A percentile compares a stretch with the other conserved stretches of the same genome.
These are phyloP conservation scores for Notospermus geniculatus DNA, from an alignment of 1,140 invertebrate species.

Conservation along the genomic window DNA sequence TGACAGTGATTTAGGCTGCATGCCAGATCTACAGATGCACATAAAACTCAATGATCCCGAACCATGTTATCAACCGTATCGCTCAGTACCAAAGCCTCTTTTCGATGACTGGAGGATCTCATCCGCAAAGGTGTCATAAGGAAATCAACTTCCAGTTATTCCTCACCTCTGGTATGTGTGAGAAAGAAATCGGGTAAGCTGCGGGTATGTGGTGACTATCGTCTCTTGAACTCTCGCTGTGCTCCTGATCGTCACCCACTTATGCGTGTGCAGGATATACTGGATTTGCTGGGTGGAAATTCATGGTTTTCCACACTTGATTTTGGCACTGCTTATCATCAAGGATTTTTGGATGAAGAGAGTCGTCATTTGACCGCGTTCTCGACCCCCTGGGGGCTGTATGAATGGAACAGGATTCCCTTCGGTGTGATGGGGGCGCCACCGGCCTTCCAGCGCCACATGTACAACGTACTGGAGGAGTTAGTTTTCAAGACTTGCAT, in stretches of 20 bases:
- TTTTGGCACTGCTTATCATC: conserved; percentile 26
- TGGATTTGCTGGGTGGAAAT: conserved; percentile 17
- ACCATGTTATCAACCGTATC: conserved; percentile 18
- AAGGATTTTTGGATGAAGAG: conserved; percentile 19
- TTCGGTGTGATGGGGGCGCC: conserved; percentile 28
- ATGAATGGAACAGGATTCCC: conserved; percentile 24
- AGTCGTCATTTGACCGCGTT: conserved; percentile 24
- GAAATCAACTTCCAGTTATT: conserved; percentile 12
- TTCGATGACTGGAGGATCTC: conserved; percentile 21
- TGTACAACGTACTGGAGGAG: conserved; percentile 18
- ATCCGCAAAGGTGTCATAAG: conserved; percentile 14
- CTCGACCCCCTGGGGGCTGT: conserved; percentile 18
- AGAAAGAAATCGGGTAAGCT: conserved; percentile 21
- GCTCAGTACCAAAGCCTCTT: conserved; percentile 21
- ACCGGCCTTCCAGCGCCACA: conserved; percentile 24
- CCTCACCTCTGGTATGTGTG: conserved; percentile 22
- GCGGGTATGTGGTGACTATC: conserved; percentile 28
- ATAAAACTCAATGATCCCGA: conserved; percentile 17
- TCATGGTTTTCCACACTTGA: conserved; percentile 18
- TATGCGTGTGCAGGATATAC: conserved; percentile 21
- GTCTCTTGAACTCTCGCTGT: conserved; percentile 16
- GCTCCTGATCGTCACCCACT: conserved; percentile 13
- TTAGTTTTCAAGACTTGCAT: conserved; percentile 18
- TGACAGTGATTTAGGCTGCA: conserved; percentile 20
- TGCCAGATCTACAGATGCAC: conserved; percentile 19